Base-by-base conservation (phyloP, 2,113 vertebrate genomes). In the Salminus brasiliensis region DNA sequence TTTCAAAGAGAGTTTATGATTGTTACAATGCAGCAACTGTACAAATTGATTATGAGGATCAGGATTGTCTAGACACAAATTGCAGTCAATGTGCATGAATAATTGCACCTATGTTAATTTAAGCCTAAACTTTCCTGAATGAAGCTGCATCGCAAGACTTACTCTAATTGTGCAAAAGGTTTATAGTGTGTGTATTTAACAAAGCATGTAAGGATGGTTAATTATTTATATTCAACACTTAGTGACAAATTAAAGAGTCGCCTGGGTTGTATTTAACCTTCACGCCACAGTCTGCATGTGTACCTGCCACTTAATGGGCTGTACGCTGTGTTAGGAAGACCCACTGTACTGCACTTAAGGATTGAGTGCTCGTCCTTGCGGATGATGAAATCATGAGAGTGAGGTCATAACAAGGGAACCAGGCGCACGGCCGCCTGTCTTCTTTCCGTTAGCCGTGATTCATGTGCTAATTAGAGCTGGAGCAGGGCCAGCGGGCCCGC, bases 391-490 rank as follows among this genome's bases (percentile, higher is more conserved):
- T 72, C 47, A 73, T 29, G 68, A 78, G 60, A 47, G 75, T 84
- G 60, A 67, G 79, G 79, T 84, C 74, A 78, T 74, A 78, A 43
- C 65, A 49, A 29, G 67, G 70, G 76, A 71, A 81, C 71, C 78
- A 32, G 36, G 45, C 65, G 59, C 74, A 70, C 74, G 55, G 57
- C 60, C 7, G 79, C 55, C 65, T 45, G 70, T 63, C 66, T 81
- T 74, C 43, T 74, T 57, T 67, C 75, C n/a, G 43, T 78, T 72
- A 81, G 65, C 65, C 62, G 65, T 84, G 83, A 84, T 75, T 81
- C 80, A 84, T 80, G 80, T 81, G 79, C 75, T 81, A 84, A 84
- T 84, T 78, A 78, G 79, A 29, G 72, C 59, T 81, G 83, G 71
- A 80, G 47, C 18, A 23, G 39, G 65, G 62, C 71, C 78, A 68